Base-by-base conservation (phyloP, 2,888 invertebrate genomes). In the Microctonus brassicae region DNA sequence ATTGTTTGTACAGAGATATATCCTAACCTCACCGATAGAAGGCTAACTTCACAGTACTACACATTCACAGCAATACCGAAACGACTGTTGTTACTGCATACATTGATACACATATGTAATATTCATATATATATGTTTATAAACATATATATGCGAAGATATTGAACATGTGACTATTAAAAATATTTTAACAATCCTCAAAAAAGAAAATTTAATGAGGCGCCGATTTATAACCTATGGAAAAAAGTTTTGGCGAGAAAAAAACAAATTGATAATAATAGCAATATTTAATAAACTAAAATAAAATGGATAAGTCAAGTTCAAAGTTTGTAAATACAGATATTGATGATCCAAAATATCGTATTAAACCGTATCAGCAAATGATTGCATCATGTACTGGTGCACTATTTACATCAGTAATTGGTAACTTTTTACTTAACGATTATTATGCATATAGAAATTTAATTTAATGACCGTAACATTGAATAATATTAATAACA, bases 311-410 rank as follows among this genome's bases (percentile, higher is more conserved):
- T 47, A 60, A 13, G 52, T 64, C 36, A 34, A 34, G 34, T 34
- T 64, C 42, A 52, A 47, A 75, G 60, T 67, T 72, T 36, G 20
- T 70, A 10, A 79, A 85, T 42, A 74, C 85, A 17, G 88, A 88
- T 77, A 75, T 88, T 74, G 94, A 95, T 83, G 95, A 95, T 86
- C 93, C 94, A 3, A 90, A 90, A 80, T 95, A 93, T 88, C 90
- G 94, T 74, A 95, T 94, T 73, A 94, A 92, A 75, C 93, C 94
- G 0, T 84, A 91, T 73, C 96, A 96, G 86, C 96, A 96, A 90
- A 94, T 95, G 90, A 90, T 93, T 81, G 94, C 96, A 62, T 94
- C 96, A 64, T 95, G 95, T 88, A 92, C 94, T 73, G 97, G 98
- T 73, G 97, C 97, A 13, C 88, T 97, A 76, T 89, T 97, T 85